Evolutionary conservation across 2,797 vertebrate species (phyloP).

Genomic region (Megalops cyprinoides): DNA sequence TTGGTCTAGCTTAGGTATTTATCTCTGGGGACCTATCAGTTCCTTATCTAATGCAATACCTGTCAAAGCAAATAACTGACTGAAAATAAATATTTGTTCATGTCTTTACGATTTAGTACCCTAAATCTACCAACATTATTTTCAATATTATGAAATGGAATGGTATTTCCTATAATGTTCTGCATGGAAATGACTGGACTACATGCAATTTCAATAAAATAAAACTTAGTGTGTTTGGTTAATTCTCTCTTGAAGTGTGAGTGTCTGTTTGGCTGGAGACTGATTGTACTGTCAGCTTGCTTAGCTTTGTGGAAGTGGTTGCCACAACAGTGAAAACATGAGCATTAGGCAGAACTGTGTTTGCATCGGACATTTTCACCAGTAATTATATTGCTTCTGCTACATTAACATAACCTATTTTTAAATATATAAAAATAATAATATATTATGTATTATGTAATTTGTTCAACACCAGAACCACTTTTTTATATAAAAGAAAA

Average conservation of each 20-base stretch:
- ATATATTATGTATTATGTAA: no score
- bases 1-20: no score
- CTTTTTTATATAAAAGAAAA: no score
- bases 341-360: not conserved
- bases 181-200: slow-evolving; percentile 22
- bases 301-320: slow-evolving; percentile 12
- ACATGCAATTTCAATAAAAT: slow-evolving; percentile 24
- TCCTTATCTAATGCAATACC: slow-evolving; percentile 25
- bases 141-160: slow-evolving; percentile 23
- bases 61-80: slow-evolving; percentile 21
- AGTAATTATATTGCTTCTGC: not conserved
- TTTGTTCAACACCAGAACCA: no score
- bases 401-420: not conserved
- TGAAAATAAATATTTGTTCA: slow-evolving; percentile 20
- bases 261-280: slow-evolving; percentile 16
- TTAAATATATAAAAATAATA: no score
- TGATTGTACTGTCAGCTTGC: slow-evolving; percentile 29
- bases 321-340: not conserved
- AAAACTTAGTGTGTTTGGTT: slow-evolving; percentile 27
- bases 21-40: no score
- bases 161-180: slow-evolving; percentile 22
- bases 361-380: slow-evolving; percentile 13
- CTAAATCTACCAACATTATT: slow-evolving; percentile 20
- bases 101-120: slow-evolving; percentile 23
- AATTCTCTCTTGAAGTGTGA: slow-evolving; percentile 29